Evolutionary conservation across 2,888 invertebrate species (phyloP).

Genomic region (Nowickia ferox): DNA sequence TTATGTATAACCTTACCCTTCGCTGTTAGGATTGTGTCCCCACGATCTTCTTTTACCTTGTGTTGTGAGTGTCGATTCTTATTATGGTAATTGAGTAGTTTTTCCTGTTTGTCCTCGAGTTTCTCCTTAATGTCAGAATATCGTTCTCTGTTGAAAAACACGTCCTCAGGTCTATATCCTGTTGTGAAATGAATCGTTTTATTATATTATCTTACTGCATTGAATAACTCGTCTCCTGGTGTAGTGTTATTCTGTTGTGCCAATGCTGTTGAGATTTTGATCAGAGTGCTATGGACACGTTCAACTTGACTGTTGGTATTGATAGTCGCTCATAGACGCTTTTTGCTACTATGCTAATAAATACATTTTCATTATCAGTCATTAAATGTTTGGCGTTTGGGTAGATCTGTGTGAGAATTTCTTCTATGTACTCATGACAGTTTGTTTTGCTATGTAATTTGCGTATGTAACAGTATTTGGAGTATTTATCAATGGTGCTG

Average conservation of each 20-base stretch:
- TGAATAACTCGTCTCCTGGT: background rate
- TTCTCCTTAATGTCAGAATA: background rate
- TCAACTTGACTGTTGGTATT: background rate
- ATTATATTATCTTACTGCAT: background rate
- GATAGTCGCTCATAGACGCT: background rate
- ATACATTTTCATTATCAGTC: background rate
- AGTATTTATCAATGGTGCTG: too few relatives aligned
- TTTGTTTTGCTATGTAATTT: too few relatives aligned
- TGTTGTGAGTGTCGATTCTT: too few relatives aligned
- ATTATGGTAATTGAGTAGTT: too few relatives aligned
- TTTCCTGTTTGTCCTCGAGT: too few relatives aligned
- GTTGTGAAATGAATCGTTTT: background rate
- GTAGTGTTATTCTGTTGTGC: background rate
- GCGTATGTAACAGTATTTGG: too few relatives aligned
- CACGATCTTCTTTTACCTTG: too few relatives aligned
- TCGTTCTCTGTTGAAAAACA: background rate
- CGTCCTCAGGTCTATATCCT: background rate
- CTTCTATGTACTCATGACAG: too few relatives aligned
- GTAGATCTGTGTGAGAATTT: background rate
- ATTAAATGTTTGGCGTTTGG: too few relatives aligned
- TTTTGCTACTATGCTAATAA: background rate
- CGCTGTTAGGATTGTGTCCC: too few relatives aligned
- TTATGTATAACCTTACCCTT: too few relatives aligned
- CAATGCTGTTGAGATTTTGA: background rate
- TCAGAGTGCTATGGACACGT: too few relatives aligned